Evolutionary conservation across 2,888 invertebrate species (phyloP), one percentile per base, ranked within the genome.

Genomic region (Uloborus plumipes): DNA sequence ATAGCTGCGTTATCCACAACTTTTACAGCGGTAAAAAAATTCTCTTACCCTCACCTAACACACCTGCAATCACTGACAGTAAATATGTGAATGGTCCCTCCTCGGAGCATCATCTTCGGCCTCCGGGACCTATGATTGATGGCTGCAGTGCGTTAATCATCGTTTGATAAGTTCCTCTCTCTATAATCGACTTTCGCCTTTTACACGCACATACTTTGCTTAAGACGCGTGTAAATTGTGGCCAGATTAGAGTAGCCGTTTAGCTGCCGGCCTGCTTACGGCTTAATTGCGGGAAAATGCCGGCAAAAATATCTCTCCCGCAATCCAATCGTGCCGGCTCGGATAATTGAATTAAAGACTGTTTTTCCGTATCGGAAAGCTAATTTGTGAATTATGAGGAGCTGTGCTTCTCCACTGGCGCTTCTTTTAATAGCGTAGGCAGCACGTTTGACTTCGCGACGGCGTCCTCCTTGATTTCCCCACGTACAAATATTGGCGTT

Each of bases 151-250:
- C 65, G 71, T 78, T 78, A 78, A 78, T 78, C 78, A 78, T 71
- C 70, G 53, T 71, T 78, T 78, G 78, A 78, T 78, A 78, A 78
- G 78, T 78, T 78, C 59, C 69, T 53, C 71, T 55, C 55, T 65
- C 78, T 65, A 66, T 78, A 78, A 78, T 78, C 71, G 71, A 78
- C 71, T 78, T 78, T 78, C 78, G 31, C 78, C 62, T 69, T 62
- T 39, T 70, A 58, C 71, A 65, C 78, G 65, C 78, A 39, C 69
- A 11, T 55, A 65, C 49, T 53, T 51, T 62, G 76, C 64, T 64
- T 55, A 78, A 71, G 71, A 65, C 65, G 59, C 65, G 64, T 71
- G 49, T 51, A 78, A 71, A 78, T 65, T 78, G 78, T 31, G 71
- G 78, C 53, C 58, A 71, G 78, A 78, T 78, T 78, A 77, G 50